These are phyloP conservation scores for Orchestia grillus DNA, from an alignment of 1,140 invertebrate species.

Conservation along the genomic window DNA sequence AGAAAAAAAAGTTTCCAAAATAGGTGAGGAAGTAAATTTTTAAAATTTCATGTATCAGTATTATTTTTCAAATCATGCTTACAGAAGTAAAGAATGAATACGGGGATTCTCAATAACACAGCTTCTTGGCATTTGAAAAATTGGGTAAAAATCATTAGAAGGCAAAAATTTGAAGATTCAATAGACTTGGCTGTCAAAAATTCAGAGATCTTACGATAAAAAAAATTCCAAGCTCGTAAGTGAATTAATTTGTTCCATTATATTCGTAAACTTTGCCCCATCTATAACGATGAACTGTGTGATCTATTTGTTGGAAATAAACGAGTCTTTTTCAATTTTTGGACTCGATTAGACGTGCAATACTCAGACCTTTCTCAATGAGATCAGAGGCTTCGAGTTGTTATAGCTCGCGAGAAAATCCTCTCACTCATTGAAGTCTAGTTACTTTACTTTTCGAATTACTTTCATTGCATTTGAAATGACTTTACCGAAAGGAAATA, in stretches of 20 bases:
- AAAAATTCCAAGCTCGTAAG: too few relatives aligned
- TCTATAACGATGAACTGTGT: neutral
- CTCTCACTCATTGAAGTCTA: neutral
- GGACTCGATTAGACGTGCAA: neutral
- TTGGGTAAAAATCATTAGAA: too few relatives aligned
- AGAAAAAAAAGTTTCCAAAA: neutral
- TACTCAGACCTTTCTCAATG: neutral
- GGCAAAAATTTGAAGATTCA: too few relatives aligned
- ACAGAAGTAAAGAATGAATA: neutral
- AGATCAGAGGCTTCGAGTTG: neutral
- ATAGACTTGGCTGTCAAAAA: too few relatives aligned
- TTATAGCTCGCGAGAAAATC: neutral
- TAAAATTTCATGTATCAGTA: too few relatives aligned
- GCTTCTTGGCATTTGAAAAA: neutral
- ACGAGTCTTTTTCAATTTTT: neutral
- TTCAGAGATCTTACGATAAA: too few relatives aligned
- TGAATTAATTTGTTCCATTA: neutral
- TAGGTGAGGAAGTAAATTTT: neutral
- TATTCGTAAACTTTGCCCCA: neutral
- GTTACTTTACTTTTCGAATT: neutral
- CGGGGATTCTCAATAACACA: neutral
- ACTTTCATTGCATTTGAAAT: too few relatives aligned
- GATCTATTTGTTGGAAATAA: neutral
- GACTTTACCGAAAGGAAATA: neutral
- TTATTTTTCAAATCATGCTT: neutral